phyloP scores from a whole-genome alignment of 2,797 vertebrate species.

The Eulemur mongoz region DNA sequence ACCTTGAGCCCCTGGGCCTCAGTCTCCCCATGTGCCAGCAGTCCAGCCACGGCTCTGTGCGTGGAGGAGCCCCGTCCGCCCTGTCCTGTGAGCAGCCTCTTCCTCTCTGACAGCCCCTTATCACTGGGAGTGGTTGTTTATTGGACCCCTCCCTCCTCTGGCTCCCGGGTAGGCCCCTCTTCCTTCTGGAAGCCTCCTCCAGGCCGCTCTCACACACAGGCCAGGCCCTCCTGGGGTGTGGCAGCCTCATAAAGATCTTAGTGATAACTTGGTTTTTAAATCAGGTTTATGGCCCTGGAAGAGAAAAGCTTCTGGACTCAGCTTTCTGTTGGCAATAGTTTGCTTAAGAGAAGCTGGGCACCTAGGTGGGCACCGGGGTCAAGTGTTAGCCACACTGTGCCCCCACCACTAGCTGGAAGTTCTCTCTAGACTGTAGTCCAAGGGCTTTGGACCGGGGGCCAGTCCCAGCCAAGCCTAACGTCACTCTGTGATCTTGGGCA shows the following conservation, averaged over 20 bases:
- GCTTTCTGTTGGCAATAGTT: conserved; percentile 9
- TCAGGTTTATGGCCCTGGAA: conserved; percentile 55
- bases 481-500: not conserved
- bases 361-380: not conserved
- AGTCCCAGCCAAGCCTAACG: not conserved
- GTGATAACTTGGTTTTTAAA: conserved; percentile 71
- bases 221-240: conserved; percentile 51
- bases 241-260: conserved; percentile 78
- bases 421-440: not conserved
- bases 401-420: not conserved
- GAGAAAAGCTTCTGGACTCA: conserved; percentile 24
- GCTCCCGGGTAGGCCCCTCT: not conserved
- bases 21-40: not conserved
- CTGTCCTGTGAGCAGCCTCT: not conserved
- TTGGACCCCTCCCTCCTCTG: conserved; percentile 40
- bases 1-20: not conserved
- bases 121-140: conserved; percentile 63
- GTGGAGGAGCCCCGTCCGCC: not conserved
- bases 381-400: not conserved
- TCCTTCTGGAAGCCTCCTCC: conserved; percentile 28
- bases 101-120: conserved; percentile 50
- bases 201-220: conserved; percentile 13
- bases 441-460: not conserved
- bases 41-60: not conserved
- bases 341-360: not conserved